phyloP scores from a whole-genome alignment of 2,888 invertebrate genomes.

The Biston stratarius region DNA sequence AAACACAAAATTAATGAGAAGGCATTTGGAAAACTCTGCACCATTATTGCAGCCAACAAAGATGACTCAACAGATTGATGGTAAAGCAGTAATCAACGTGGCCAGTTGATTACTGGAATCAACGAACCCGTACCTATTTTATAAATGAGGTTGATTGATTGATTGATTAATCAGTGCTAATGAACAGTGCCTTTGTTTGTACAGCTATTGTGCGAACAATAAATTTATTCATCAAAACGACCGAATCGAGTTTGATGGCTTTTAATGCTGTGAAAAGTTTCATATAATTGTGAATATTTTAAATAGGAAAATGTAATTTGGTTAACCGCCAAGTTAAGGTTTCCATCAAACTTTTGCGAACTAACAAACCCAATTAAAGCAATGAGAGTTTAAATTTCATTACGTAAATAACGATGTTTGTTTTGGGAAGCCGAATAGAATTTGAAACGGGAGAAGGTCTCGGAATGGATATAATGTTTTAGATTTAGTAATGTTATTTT shows the following conservation, averaged over 20 bases:
- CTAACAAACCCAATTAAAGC: conserved; percentile 45
- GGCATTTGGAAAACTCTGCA: conserved; percentile 3
- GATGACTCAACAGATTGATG: conserved; percentile 27
- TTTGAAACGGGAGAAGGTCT: conserved; percentile 24
- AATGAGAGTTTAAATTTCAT: conserved; percentile 40
- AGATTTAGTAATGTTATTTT: conserved; percentile 11
- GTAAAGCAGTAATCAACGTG: conserved; percentile 15
- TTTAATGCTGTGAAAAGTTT: conserved; percentile 31
- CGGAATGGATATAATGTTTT: conserved; percentile 20
- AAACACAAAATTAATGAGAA: conserved; percentile 21
- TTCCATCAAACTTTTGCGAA: conserved; percentile 44
- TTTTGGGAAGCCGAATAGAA: conserved; percentile 33
- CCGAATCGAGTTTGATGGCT: conserved; percentile 27
- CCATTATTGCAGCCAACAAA: conserved; percentile 20
- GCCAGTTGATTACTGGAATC: conserved; percentile 17
- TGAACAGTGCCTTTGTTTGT: conserved; percentile 43
- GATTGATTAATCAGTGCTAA: conserved; percentile 45
- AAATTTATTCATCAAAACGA: conserved; percentile 33
- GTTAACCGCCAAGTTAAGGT: conserved; percentile 39
- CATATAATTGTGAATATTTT: conserved; percentile 28
- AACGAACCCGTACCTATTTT: conserved; percentile 29
- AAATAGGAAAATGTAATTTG: conserved; percentile 39
- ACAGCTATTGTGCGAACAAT: conserved; percentile 31
- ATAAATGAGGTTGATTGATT: conserved; percentile 40
- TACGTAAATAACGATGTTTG: conserved; percentile 40